Percentiles rank a stretch among this genome's conserved stretches.
Evolutionary conservation across 2,113 vertebrate genomes (phyloP).

Genomic region (Cichladusa arquata): DNA sequence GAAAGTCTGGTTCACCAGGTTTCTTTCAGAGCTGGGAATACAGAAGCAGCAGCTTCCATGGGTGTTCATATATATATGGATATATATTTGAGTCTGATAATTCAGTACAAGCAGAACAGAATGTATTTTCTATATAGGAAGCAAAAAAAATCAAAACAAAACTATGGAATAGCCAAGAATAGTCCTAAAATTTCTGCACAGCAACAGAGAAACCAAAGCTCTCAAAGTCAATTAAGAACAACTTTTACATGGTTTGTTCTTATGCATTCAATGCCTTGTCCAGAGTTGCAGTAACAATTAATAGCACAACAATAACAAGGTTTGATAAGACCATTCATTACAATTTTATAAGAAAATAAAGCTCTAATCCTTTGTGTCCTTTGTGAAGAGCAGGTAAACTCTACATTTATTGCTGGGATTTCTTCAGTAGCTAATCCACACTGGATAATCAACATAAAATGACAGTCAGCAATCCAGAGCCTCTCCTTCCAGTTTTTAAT

Average conservation of each 20-base stretch:
- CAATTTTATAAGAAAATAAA: not conserved
- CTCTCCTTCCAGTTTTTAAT: not conserved
- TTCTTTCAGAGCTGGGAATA: not conserved
- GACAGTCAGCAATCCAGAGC: not conserved
- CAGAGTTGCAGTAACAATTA: not conserved
- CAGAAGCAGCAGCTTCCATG: not conserved
- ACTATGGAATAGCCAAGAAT: not conserved
- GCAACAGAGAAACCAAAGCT: not conserved
- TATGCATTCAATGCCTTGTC: not conserved
- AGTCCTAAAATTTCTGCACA: not conserved
- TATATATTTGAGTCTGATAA: not conserved
- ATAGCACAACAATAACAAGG: not conserved
- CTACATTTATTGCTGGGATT: not conserved
- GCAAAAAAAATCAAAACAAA: conserved; percentile 12
- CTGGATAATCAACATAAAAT: not conserved
- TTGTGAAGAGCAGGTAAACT: not conserved
- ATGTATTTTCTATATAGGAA: conserved; percentile 14
- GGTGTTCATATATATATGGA: not conserved
- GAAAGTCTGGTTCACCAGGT: not conserved
- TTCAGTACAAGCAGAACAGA: conserved; percentile 8
- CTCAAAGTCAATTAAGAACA: not conserved
- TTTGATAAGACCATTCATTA: not conserved
- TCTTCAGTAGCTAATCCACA: not conserved
- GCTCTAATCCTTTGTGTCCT: not conserved
- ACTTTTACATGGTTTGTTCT: not conserved